Evolutionary conservation across 2,888 invertebrate species (phyloP).

Genomic region (Acleris literana): DNA sequence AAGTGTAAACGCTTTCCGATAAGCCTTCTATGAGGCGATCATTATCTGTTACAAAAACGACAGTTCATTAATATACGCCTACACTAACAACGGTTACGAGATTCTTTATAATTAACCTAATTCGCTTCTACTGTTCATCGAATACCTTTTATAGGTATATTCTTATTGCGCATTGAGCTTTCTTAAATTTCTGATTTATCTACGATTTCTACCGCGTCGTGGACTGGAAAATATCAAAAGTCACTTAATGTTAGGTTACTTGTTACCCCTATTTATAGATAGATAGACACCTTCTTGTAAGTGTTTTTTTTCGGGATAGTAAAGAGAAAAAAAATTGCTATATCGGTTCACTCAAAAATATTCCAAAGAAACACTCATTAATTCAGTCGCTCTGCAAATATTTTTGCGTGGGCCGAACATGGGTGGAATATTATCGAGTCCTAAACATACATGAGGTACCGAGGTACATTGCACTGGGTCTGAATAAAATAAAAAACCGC

Average conservation of each 20-base stretch:
- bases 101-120: constrained; percentile 11
- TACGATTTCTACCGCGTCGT: no score
- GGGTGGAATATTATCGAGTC: constrained; percentile 27
- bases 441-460: constrained; percentile 31
- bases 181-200: no score
- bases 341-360: background rate
- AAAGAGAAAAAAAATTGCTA: background rate
- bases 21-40: constrained; percentile 24
- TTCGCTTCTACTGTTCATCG: background rate
- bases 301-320: background rate
- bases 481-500: constrained; percentile 6
- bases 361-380: constrained; percentile 17
- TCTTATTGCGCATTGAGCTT: no score
- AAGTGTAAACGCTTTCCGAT: constrained; percentile 27
- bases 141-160: background rate
- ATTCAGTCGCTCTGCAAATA: constrained; percentile 27
- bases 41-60: constrained; percentile 12
- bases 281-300: no score
- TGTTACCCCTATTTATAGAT: no score
- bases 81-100: constrained; percentile 31
- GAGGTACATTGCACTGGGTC: constrained; percentile 28
- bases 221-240: no score
- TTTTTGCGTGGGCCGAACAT: constrained; percentile 34
- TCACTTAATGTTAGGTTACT: no score
- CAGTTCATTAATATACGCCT: constrained; percentile 35